Evolutionary conservation across 2,113 vertebrate genomes (phyloP).

Genomic region (Tenrec ecaudatus): DNA sequence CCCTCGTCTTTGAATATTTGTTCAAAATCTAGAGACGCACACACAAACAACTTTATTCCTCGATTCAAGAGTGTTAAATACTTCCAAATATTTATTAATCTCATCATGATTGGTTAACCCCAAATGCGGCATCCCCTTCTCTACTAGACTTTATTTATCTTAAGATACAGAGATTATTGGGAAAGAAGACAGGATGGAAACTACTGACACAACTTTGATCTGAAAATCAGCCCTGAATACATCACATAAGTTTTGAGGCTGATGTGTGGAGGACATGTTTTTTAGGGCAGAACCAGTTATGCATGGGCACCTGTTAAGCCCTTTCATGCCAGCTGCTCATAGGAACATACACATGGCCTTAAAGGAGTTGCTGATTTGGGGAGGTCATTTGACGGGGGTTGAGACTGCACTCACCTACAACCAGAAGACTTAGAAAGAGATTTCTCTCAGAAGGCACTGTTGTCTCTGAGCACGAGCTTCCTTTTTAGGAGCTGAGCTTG

Average conservation of each 20-base stretch:
- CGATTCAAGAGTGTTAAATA: conserved; percentile 35
- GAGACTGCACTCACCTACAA: conserved; percentile 20
- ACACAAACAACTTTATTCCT: conserved; percentile 48
- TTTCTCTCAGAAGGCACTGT: conserved; percentile 70
- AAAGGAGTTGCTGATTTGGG: conserved; percentile 52
- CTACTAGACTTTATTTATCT: background rate
- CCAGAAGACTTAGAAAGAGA: conserved; percentile 67
- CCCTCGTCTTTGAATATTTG: conserved; percentile 29
- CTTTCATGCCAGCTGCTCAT: conserved; percentile 49
- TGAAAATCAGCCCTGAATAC: conserved; percentile 54
- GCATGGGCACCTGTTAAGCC: conserved; percentile 60
- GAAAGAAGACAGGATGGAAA: conserved; percentile 33
- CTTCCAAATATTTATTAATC: conserved; percentile 53
- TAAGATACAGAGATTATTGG: conserved; percentile 33
- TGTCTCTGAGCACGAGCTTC: conserved; percentile 68
- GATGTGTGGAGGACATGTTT: conserved; percentile 57
- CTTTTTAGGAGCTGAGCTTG: conserved; percentile 76
- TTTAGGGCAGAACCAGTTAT: conserved; percentile 54
- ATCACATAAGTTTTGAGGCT: conserved; percentile 23
- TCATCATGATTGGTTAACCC: conserved; percentile 49
- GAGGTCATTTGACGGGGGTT: conserved; percentile 55
- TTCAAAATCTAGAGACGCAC: conserved; percentile 52
- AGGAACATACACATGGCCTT: conserved; percentile 63
- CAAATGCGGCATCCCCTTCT: conserved; percentile 42
- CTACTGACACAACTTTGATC: conserved; percentile 48